Evolutionary conservation across 2,113 vertebrate genomes (phyloP), one percentile per base, ranked within the genome.

Genomic region (Tauraco erythrolophus): DNA sequence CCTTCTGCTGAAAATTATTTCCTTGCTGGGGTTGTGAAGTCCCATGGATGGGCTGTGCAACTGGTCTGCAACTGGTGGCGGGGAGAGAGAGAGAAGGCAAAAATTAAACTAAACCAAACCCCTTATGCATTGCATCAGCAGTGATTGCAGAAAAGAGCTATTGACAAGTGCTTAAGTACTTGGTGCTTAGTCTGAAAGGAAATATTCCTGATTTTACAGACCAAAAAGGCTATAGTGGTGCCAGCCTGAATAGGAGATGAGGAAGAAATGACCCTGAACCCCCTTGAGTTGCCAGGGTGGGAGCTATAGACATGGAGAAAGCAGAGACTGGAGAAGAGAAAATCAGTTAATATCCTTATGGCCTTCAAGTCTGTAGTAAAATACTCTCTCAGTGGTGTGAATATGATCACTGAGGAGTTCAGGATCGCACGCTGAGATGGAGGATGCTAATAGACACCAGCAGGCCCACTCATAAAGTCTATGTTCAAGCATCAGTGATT

Each of bases 51-150:
- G 27, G 14, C 14, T 89, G 22, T 3, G 5, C 28, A 35, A 28
- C 33, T 54, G 17, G 45, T 53, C 48, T 62, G 58, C 30, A 41
- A 39, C 31, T 45, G 50, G 50, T 56, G n/a, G n/a, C n/a, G n/a
- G n/a, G 31, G 14, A 88, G 11, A 51, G 27, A 43, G 8, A 39
- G 8, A 13, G 2, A 15, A 16, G 13, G 11, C 10, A 30, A 37
- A 68, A 75, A 75, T 45, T 12, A 27, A 64, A 4, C 9, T 5
- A 33, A 56, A 2, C 4, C 7, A 19, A 41, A 15, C 9, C 17
- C 14, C 22, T 30, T 5, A 6, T 16, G 3, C 1, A 1, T 45
- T 70, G 16, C 16, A 18, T 33, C 2, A 3, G 6, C 10, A 28
- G 14, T 2, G 53, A 41, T 41, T 1, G 1, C 9, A 35, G 50